phyloP scores from a whole-genome alignment of 1,140 invertebrate species.

The Trichonephila inaurata region DNA sequence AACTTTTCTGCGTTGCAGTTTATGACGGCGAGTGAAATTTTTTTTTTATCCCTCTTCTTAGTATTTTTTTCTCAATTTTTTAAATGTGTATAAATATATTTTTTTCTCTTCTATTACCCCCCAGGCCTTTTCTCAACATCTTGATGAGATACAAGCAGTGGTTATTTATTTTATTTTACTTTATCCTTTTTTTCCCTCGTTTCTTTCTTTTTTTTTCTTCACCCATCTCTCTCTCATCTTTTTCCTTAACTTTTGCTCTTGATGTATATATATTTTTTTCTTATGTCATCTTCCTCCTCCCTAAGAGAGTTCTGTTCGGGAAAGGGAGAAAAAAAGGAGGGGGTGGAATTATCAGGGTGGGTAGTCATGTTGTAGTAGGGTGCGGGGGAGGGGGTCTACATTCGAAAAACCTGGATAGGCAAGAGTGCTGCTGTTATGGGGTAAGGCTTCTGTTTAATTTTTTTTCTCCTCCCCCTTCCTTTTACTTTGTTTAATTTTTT shows the following conservation, averaged over 20 bases:
- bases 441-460: conserved; percentile 15
- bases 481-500: conserved; percentile 26
- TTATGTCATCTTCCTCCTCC: conserved; percentile 31
- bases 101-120: conserved; percentile 60
- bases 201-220: neutral
- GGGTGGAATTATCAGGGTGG: conserved; percentile 23
- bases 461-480: neutral
- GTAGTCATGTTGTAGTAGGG: neutral
- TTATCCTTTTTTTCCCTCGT: neutral
- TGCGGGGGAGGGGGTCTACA: conserved; percentile 1
- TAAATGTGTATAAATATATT: conserved; percentile 71
- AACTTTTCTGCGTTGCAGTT: conserved; percentile 52
- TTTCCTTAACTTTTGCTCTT: conserved; percentile 21
- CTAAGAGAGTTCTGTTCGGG: neutral
- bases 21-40: conserved; percentile 40
- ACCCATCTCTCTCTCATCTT: conserved; percentile 30
- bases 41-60: neutral
- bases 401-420: conserved; percentile 29
- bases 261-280: neutral
- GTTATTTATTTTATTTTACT: conserved; percentile 30
- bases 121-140: conserved; percentile 41
- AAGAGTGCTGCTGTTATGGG: conserved; percentile 9
- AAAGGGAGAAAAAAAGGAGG: neutral
- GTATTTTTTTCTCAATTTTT: conserved; percentile 22
- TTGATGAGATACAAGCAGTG: conserved; percentile 72